A percentile compares a stretch with the other conserved stretches of the same genome.
phyloP scores from a whole-genome alignment of 2,888 invertebrate species.

The Drosophila pseudotakahashii region DNA sequence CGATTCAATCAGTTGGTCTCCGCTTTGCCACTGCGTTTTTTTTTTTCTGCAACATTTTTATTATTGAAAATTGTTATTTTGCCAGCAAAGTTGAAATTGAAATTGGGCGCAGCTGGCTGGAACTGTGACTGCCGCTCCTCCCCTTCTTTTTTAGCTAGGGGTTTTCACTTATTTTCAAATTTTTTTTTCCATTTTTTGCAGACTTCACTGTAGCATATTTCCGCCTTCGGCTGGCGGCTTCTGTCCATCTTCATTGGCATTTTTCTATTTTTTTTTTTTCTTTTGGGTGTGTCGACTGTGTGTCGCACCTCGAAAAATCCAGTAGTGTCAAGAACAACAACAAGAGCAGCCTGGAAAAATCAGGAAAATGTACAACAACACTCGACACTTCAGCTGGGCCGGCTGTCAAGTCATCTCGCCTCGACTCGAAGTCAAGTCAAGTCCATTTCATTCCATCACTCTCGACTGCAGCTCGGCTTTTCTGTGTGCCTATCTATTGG shows the following conservation, averaged over 20 bases:
- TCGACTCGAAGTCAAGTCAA: constrained; percentile 18
- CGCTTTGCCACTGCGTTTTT: not conserved
- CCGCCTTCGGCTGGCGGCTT: constrained; percentile 31
- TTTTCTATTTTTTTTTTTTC: constrained; percentile 2
- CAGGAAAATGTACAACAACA: constrained; percentile 21
- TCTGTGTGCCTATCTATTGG: constrained; percentile 42
- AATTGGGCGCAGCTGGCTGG: constrained; percentile 51
- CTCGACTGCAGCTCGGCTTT: constrained; percentile 14
- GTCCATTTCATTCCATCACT: constrained; percentile 54
- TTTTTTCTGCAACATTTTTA: constrained; percentile 32
- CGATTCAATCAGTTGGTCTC: constrained; percentile 27
- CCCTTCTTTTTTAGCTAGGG: not conserved
- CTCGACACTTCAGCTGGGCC: constrained; percentile 24
- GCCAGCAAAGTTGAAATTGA: constrained; percentile 37
- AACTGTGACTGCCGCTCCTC: constrained; percentile 36
- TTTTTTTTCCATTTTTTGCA: not conserved
- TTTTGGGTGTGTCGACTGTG: constrained; percentile 42
- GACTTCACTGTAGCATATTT: constrained; percentile 48
- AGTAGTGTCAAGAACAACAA: not conserved
- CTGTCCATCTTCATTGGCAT: constrained; percentile 41
- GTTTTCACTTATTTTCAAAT: not conserved
- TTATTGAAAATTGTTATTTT: constrained; percentile 48
- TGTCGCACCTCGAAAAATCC: constrained; percentile 39
- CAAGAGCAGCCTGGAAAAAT: constrained; percentile 4
- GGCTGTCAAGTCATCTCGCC: constrained; percentile 33